Evolutionary conservation across 2,113 vertebrate species (phyloP), one percentile per base, ranked within the genome.

Genomic region (Tor tambroides): DNA sequence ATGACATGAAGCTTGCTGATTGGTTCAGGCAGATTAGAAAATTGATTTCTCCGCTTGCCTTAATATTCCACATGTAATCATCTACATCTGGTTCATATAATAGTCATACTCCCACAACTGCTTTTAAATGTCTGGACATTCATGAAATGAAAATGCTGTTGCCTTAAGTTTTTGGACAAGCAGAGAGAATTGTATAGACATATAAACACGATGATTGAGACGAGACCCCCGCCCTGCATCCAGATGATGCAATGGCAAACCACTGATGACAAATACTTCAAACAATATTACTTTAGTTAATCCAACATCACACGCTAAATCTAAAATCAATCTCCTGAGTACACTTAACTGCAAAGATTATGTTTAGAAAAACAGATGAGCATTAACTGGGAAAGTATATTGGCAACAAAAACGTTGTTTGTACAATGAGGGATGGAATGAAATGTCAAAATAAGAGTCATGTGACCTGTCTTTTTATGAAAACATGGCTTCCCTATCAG

Each of bases 11-110:
- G 69, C 46, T 49, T 84, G 38, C 79, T 85, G 87, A 90, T 86
- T 86, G 87, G 87, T 59, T 69, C 12, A 84, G 81, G 85, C 87
- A 87, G 85, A 90, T 87, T 88, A 88, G 85, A 85, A 81, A 78
- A 87, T 86, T 38, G 38, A 83, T 85, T 89, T 79, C 41, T 84
- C 23, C 23, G 35, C 59, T 49, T 69, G 76, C 61, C 26, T 83
- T 81, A 76, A 83, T 80, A 82, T 81, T 72, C 51, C 19, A 43
- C 12, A 76, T 12, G 38, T 43, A 65, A 67, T 69, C 54, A 46
- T 28, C 43, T 43, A 10, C 61, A 72, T 86, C 71, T 88, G 75
- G 46, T 71, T 32, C 83, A 75, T 78, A 49, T 75, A 63, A 63
- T 28, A 51, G 32, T 41, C 11, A 54, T 69, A 49, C 51, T 84